These are phyloP conservation scores for Bombyx mori DNA, from an alignment of 1,140 invertebrate genomes.

Conservation along the genomic window ASM3026992v2 NC_085119.1:2529001-2529500, in stretches of 20 bases:
- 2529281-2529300: not conserved
- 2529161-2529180: slow-evolving; percentile 68
- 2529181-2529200: slow-evolving; percentile 54
- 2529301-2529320: slow-evolving; percentile 6
- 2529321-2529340: slow-evolving; percentile 25
- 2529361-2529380: too few relatives aligned
- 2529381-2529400: too few relatives aligned
- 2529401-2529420: not conserved
- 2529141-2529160: slow-evolving; percentile 47
- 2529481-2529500: slow-evolving; percentile 32
- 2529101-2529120: slow-evolving; percentile 42
- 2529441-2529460: not conserved
- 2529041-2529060: slow-evolving; percentile 26
- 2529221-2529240: slow-evolving; percentile 69
- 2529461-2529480: slow-evolving; percentile 5
- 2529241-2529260: slow-evolving; percentile 20
- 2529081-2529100: slow-evolving; percentile 25
- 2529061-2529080: slow-evolving; percentile 22
- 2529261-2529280: slow-evolving; percentile 8
- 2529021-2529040: slow-evolving; percentile 35
- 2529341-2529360: too few relatives aligned
- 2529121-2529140: slow-evolving; percentile 62
- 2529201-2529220: slow-evolving; percentile 62
- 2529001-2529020: slow-evolving; percentile 37
- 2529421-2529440: slow-evolving; percentile 4